These are phyloP conservation scores for Ooceraea biroi DNA, from an alignment of 1,140 invertebrate genomes.

Conservation along the genomic window DNA sequence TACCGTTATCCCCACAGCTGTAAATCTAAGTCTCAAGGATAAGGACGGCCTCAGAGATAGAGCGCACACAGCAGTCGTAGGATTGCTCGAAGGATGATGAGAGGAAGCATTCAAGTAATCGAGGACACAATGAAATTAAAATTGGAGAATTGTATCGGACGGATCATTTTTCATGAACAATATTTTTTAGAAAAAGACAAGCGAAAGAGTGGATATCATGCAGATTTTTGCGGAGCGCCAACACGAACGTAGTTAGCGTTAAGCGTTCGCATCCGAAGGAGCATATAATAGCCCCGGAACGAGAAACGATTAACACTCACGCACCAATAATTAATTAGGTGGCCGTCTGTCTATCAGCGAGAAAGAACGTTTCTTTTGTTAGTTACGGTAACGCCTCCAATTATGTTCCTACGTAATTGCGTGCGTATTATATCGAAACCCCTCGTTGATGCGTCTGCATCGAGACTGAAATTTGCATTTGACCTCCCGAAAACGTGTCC, in stretches of 20 bases:
- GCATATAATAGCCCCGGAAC: background rate
- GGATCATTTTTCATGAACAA: no score
- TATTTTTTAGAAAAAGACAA: no score
- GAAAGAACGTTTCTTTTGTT: slow-evolving; percentile 21
- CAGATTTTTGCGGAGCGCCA: slow-evolving; percentile 5
- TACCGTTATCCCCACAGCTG: slow-evolving; percentile 5
- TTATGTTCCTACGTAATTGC: slow-evolving; percentile 2
- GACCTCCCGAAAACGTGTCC: background rate
- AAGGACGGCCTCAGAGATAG: background rate
- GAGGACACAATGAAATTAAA: slow-evolving; percentile 3
- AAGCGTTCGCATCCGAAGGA: background rate
- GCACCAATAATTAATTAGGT: slow-evolving; percentile 61
- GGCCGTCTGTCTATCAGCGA: background rate
- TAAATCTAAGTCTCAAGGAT: background rate
- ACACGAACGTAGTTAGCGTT: slow-evolving; percentile 1
- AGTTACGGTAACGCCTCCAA: slow-evolving; percentile 16
- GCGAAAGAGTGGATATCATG: background rate
- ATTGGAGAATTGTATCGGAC: background rate
- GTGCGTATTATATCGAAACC: background rate
- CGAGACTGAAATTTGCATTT: background rate
- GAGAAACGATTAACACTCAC: slow-evolving; percentile 45
- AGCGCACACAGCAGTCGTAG: background rate
- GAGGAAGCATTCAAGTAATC: background rate
- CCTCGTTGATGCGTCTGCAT: no score
- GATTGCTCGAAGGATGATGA: no score